Base-by-base conservation (phyloP, 2,797 vertebrate species). In the Numenius phaeopus region DNA sequence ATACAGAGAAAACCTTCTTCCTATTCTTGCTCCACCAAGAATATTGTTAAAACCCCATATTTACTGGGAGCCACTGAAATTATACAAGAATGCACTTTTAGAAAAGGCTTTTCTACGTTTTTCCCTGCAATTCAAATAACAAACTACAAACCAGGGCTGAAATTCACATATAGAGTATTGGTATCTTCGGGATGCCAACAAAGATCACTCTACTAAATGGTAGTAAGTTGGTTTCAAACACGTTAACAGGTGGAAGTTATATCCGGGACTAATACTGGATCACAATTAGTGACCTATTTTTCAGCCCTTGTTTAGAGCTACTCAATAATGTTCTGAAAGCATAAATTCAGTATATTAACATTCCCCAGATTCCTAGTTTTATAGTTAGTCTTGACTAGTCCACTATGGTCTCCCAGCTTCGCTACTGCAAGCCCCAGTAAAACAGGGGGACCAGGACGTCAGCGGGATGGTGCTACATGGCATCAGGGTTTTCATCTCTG, bases 121-220 rank as follows among this genome's bases (percentile, higher is more conserved):
- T 65, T 1, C 58, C 23, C 40, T 91, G 27, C 9, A 75, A 77
- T 71, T 75, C n/a, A 77, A 77, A 49, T 13, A 70, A 49, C 24
- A 57, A 29, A 14, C 49, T 49, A 75, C 54, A 90, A 90, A 26
- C 9, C 30, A 42, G 23, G 26, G 10, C 54, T 81, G 34, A 78
- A 87, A 80, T 30, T 44, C 39, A 16, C 10, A 50, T 3, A 7
- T 0, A 44, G 23, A 65, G 8, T 22, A n/a, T 15, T 5, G 2
- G 6, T 29, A 9, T 44, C 49, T 37, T 18, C 15, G 12, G 39
- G 55, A 52, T 29, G 50, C 32, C 59, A 30, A 72, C 23, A 69
- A 66, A 86, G 58, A 83, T 9, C 20, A 11, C 6, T 7, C 37
- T 5, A 29, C 23, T 40, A 89, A 83, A 71, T 9, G n/a, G 24